Evolutionary conservation across 1,140 invertebrate species (phyloP).

Genomic region (Drosophila albomicans): DNA sequence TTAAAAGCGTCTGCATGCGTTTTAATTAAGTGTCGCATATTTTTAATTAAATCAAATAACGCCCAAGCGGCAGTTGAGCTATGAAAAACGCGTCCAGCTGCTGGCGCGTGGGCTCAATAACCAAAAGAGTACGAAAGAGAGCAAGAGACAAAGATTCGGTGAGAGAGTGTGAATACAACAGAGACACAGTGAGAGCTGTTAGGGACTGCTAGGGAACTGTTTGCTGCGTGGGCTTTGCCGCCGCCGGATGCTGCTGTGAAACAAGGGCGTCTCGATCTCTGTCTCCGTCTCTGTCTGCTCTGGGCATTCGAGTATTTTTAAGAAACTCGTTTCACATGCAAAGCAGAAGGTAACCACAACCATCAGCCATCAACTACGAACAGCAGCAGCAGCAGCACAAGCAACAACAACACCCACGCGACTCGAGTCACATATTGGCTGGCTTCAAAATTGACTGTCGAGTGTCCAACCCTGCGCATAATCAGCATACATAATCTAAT

Average conservation of each 20-base stretch:
- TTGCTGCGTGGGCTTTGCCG: conserved; percentile 32
- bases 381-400: conserved; percentile 9
- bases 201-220: conserved; percentile 19
- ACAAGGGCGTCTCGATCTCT: conserved; percentile 25
- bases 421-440: conserved; percentile 26
- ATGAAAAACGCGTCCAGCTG: conserved; percentile 56
- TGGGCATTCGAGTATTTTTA: neutral
- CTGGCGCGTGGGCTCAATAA: conserved; percentile 48
- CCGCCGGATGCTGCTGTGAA: conserved; percentile 28
- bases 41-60: conserved; percentile 75
- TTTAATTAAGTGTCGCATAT: conserved; percentile 79
- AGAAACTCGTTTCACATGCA: conserved; percentile 48
- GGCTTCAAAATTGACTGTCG: conserved; percentile 27
- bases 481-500: conserved; percentile 68
- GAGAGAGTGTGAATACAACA: neutral
- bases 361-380: neutral
- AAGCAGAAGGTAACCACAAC: conserved; percentile 25
- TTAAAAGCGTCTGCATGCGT: conserved; percentile 68
- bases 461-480: conserved; percentile 41
- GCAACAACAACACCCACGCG: conserved; percentile 29
- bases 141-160: conserved; percentile 33
- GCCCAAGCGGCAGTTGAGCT: conserved; percentile 55
- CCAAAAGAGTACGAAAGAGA: conserved; percentile 32
- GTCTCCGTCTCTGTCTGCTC: neutral
- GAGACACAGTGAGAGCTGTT: conserved; percentile 10